Evolutionary conservation across 2,888 invertebrate genomes (phyloP), one percentile per base, ranked within the genome.

Genomic region (Meliscaeva auricollis): DNA sequence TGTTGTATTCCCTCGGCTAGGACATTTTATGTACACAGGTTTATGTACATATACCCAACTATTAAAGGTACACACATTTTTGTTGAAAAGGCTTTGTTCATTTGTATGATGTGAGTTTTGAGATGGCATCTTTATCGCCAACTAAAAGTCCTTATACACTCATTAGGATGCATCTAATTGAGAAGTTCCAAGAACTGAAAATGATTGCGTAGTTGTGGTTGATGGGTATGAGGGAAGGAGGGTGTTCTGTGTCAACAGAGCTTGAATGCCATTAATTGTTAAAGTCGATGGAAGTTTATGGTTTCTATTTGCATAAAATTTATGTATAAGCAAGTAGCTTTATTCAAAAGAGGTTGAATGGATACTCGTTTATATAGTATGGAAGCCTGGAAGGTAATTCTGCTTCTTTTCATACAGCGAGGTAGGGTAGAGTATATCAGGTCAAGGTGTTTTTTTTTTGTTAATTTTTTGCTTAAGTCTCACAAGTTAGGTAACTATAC

Each of bases 121-220:
- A 32, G 62, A 83, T 83, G 56, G 75, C 38, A 46, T 79, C 20
- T 58, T 75, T 70, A 74, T 79, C 56, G 68, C 22, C 46, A 30
- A 38, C 50, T 64, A 62, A 73, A 54, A 41, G 15, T 54, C n/a
- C 50, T 38, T 5, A 50, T 3, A 17, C n/a, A 5, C 35, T 54
- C 52, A 60, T 66, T 64, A 44, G 58, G 15, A 77, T 72, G 72
- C 58, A 32, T 50, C 58, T 50, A 35, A 72, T 41, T 58, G 62
- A 77, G 22, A 60, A 52, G 20, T 22, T 52, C 26, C 2, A 30
- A 46, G 32, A 72, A 60, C 30, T 32, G 41, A 48, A 48, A 56
- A 44, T 52, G 32, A 44, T 62, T 78, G 52, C 17, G 26, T 44
- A 22, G 15, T 50, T n/a, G 5, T 9, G 20, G 35, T 32, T 50